A percentile compares a stretch with the other conserved stretches of the same genome.
These are phyloP conservation scores for Pleuronectes platessa DNA, from an alignment of 2,113 vertebrate species.

Conservation along the genomic window DNA sequence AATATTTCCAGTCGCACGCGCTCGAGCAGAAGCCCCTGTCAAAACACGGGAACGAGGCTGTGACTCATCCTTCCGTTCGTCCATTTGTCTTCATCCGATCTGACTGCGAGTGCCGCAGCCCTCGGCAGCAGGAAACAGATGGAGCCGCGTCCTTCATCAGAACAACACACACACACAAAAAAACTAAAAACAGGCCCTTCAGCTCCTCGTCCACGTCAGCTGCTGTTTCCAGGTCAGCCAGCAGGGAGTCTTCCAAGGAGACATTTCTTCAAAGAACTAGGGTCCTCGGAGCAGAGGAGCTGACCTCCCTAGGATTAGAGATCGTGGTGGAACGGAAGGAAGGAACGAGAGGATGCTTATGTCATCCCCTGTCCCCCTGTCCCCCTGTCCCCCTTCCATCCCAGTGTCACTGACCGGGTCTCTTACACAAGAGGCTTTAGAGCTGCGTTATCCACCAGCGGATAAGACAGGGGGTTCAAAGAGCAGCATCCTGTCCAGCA, in stretches of 20 bases:
- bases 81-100: slow-evolving; percentile 54
- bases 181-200: slow-evolving; percentile 18
- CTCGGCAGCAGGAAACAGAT: slow-evolving; percentile 74
- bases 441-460: slow-evolving; percentile 42
- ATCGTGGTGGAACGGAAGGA: slow-evolving; percentile 52
- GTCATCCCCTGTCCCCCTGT: slow-evolving; percentile 47
- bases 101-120: slow-evolving; percentile 35
- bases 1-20: slow-evolving; percentile 36
- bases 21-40: slow-evolving; percentile 60
- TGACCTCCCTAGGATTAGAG: slow-evolving; percentile 53
- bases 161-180: slow-evolving; percentile 35
- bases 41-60: slow-evolving; percentile 50
- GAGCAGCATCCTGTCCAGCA: slow-evolving; percentile 30
- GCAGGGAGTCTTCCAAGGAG: slow-evolving; percentile 61
- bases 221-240: slow-evolving; percentile 64
- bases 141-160: slow-evolving; percentile 56
- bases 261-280: slow-evolving; percentile 71
- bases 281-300: slow-evolving; percentile 48
- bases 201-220: slow-evolving; percentile 43
- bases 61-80: slow-evolving; percentile 69
- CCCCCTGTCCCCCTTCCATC: slow-evolving; percentile 6
- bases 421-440: slow-evolving; percentile 69
- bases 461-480: slow-evolving; percentile 26
- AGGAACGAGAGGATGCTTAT: slow-evolving; percentile 47
- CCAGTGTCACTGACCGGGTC: slow-evolving; percentile 39